These are phyloP conservation scores for Tarsius wallacei DNA, from an alignment of 2,797 vertebrate species.

Conservation along the genomic window DNA sequence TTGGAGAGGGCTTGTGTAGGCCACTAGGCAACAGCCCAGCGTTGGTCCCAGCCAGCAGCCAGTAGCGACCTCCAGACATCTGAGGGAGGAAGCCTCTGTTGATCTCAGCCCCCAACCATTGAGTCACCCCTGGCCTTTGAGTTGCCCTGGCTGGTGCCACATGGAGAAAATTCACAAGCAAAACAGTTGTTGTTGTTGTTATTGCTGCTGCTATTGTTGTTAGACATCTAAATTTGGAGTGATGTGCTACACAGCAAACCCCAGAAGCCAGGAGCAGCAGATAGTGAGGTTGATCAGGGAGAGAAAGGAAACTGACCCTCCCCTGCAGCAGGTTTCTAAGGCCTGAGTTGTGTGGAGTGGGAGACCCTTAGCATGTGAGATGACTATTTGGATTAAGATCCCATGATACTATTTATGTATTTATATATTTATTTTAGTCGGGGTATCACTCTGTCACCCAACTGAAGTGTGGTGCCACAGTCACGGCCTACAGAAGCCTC, in stretches of 20 bases:
- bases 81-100: background rate
- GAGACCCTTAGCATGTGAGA: background rate
- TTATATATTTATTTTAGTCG: no score
- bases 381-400: background rate
- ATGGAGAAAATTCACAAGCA: background rate
- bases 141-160: no score
- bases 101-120: background rate
- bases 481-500: no score
- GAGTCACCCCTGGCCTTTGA: background rate
- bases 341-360: background rate
- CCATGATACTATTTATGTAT: background rate
- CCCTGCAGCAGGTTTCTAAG: background rate
- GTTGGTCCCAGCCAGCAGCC: background rate
- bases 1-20: background rate
- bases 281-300: background rate
- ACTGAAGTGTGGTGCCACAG: no score
- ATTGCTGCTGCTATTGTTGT: background rate
- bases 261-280: background rate
- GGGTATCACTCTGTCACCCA: no score
- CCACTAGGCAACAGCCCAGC: background rate
- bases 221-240: background rate
- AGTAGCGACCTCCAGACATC: background rate
- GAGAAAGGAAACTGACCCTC: background rate
- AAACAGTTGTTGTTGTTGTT: background rate
- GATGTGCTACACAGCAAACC: background rate